Evolutionary conservation across 2,113 vertebrate genomes (phyloP), one percentile per base, ranked within the genome.

Genomic region (Phalacrocorax aristotelis): DNA sequence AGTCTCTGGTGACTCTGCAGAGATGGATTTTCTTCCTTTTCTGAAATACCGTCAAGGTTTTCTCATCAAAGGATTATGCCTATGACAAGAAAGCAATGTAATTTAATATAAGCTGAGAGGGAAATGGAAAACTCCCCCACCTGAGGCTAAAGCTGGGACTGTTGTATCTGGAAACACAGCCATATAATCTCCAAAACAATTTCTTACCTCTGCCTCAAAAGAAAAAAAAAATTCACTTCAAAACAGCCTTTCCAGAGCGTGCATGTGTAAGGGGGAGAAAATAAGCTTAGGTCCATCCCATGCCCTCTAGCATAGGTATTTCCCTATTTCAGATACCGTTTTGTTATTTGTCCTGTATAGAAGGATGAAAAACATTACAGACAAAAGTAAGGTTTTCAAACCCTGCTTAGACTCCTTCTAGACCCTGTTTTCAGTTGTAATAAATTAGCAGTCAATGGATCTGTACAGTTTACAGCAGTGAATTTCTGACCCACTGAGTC

Each of bases 71-170:
- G 87, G 87, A 91, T 91, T 89, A 74, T 70, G 81, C 21, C 87
- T 95, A 66, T 62, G 84, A 95, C 87, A 95, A 95, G 68, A 93
- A 94, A 90, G 78, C 36, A 83, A 77, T 87, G 78, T 93, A 94
- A 95, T 89, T 96, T 69, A 96, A 96, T 94, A 94, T 62, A 95
- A 96, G 38, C 84, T 74, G 77, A 80, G 64, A 87, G 54, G 77
- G 54, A 94, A 96, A 94, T 58, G 70, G 87, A 95, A 94, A 95
- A 91, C 66, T 85, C 94, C 34, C 62, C 23, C 78, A 83, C 49
- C 58, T 77, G 55, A 82, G 51, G 62, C 58, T 88, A 88, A 90
- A 89, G 34, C 54, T 38, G 30, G 46, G 49, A 27, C 34, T 82
- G 38, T 46, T 87, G n/a, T 72, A 84, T 83, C 66, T 89, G 93